A percentile compares a stretch with the other conserved stretches of the same genome.
Evolutionary conservation across 2,113 vertebrate species (phyloP).

Genomic region (Neogale vison): DNA sequence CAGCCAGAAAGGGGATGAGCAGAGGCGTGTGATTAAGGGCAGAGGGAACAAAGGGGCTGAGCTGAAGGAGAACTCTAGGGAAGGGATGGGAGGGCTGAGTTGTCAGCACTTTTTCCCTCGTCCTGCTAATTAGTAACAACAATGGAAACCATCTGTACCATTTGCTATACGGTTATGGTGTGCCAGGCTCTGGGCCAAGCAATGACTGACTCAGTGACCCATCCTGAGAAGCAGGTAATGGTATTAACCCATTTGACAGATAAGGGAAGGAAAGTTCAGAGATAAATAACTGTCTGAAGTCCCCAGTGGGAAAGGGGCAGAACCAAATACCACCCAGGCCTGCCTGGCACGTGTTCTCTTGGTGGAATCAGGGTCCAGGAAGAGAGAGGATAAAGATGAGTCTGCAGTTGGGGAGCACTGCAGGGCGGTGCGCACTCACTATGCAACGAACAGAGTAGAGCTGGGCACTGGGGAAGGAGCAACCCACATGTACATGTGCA

Average conservation of each 20-base stretch:
- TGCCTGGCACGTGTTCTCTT: accelerated
- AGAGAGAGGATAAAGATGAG: not conserved
- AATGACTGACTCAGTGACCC: not conserved
- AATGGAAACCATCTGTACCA: not conserved
- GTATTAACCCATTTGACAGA: not conserved
- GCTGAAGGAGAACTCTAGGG: not conserved
- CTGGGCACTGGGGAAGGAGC: not conserved
- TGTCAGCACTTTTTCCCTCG: not conserved
- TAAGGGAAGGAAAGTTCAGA: not conserved
- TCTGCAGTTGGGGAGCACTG: not conserved
- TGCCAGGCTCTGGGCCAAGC: not conserved
- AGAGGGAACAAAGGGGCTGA: not conserved
- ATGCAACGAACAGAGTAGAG: not conserved
- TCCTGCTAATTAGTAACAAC: not conserved
- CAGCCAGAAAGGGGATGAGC: not conserved
- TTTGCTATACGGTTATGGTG: not conserved
- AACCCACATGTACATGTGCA: accelerated
- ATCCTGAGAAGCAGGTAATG: not conserved
- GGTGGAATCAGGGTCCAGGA: not conserved
- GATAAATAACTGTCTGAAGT: not conserved
- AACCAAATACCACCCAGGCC: not conserved
- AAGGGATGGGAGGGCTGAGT: not conserved
- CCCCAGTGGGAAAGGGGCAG: not conserved
- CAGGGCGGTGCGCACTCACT: not conserved
- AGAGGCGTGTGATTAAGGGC: not conserved